These are phyloP conservation scores for Glaucomys volans DNA, from an alignment of 2,113 vertebrate species.

Conservation along the genomic window DNA sequence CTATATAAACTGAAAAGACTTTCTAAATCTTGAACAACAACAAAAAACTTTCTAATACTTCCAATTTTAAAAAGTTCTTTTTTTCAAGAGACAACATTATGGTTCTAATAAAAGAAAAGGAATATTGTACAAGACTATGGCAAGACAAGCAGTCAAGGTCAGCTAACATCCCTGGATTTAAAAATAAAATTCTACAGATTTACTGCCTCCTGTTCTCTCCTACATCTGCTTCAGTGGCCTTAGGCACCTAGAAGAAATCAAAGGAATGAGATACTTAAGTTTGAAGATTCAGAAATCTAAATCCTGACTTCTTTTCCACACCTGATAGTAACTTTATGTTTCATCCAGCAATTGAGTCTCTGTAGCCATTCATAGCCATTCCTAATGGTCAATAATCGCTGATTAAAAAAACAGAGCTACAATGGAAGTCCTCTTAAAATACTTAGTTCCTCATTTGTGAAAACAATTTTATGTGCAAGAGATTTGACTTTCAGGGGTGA, in stretches of 20 bases:
- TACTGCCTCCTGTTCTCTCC: background rate
- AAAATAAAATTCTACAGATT: background rate
- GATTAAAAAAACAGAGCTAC: background rate
- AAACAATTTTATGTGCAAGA: background rate
- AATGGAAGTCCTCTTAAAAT: background rate
- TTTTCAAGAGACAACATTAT: background rate
- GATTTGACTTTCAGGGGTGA: background rate
- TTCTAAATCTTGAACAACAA: background rate
- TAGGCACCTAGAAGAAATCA: background rate
- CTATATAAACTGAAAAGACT: background rate
- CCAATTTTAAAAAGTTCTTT: background rate
- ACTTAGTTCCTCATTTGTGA: slow-evolving; percentile 14
- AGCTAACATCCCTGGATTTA: background rate
- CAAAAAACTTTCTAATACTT: background rate
- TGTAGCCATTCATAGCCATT: too few relatives aligned
- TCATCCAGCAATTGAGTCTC: background rate
- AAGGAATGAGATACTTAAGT: background rate
- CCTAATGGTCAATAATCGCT: background rate
- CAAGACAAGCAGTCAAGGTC: background rate
- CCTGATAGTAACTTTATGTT: background rate
- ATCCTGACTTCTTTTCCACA: background rate
- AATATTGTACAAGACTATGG: background rate
- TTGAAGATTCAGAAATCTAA: background rate
- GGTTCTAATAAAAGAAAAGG: background rate
- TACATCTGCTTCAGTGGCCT: background rate